Evolutionary conservation across 2,888 invertebrate species (phyloP), one percentile per base, ranked within the genome.

Genomic region (Malachius bipustulatus): DNA sequence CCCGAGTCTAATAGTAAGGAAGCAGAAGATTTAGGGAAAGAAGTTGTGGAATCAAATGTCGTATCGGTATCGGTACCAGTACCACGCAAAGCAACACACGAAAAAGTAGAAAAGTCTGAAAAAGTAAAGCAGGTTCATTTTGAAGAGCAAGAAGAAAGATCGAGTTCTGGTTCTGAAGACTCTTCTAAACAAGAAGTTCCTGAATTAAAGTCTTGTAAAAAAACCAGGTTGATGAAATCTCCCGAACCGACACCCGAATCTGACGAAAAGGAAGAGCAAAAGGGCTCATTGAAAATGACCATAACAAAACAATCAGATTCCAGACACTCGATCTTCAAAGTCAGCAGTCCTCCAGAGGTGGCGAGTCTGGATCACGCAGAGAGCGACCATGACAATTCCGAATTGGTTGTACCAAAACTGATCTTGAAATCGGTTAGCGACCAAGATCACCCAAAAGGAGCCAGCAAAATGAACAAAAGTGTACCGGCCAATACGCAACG

Each of bases 241-340:
- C n/a, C n/a, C n/a, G n/a, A n/a, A n/a, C n/a, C n/a, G n/a, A n/a
- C n/a, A n/a, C n/a, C n/a, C n/a, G n/a, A n/a, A n/a, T n/a, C n/a
- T n/a, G n/a, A n/a, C 6, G 52, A 56, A 35, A 43, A 43, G 32
- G 45, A 51, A 42, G 44, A 41, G n/a, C 41, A 32, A 30, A 53
- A 53, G 37, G 54, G 52, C 15, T 50, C 54, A 26, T 47, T 63
- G 39, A 62, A 61, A 44, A 57, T 63, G 45, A 62, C 62, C 2
- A 63, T 63, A 32, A 60, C 60, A 2, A 63, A 63, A 48, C 59
- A 60, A 41, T 51, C 56, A 2, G 59, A 59, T 36, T 58, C 52
- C 26, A 52, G 48, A 44, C 58, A 59, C 48, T 62, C 62, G 11
- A 60, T 63, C 36, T 48, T 62, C 35, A 63, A 62, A 46, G 56